Base-by-base conservation (phyloP, 2,888 invertebrate genomes). In the Ditula angustiorana region DNA sequence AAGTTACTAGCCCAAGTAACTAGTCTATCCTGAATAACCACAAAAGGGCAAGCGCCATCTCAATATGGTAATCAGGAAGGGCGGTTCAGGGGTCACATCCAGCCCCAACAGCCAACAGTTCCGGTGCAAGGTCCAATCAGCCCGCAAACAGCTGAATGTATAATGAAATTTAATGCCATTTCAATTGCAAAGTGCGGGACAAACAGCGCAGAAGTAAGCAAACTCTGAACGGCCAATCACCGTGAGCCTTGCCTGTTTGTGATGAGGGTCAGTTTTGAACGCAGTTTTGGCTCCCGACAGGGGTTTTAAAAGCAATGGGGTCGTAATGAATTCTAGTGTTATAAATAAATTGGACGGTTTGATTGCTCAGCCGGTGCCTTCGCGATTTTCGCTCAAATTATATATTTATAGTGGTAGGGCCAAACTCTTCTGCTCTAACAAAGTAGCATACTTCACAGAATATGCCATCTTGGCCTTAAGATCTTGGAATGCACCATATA, bases 131-230 rank as follows among this genome's bases (percentile, higher is more conserved):
- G 11, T 11, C 30, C 52, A 53, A 53, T 53, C 52, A 53, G 52
- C 35, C 16, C 33, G n/a, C 52, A 53, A 50, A 53, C 35, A 53
- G 23, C 13, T 35, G 52, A 53, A 53, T 53, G 35, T 50, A 53
- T 53, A 35, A 35, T 53, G 52, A n/a, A 35, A 53, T 50, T 49
- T 50, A 30, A 50, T 50, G n/a, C 13, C 21, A 35, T 53, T 53
- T 23, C 52, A 53, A 53, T 53, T 53, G 33, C 52, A 53, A 35
- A 50, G 19, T 11, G 21, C 19, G 16, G 26, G 16, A 24, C 49
- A 11, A 10, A 10, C 5, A 5, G 35, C 13, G 49, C 5, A 5
- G 8, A 1, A 2, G 8, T 16, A 1, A 19, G 5, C 2, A 5
- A 16, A 41, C 16, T 41, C 10, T 41, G 19, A 19, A 16, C 35